These are phyloP conservation scores for Lophius piscatorius DNA, from an alignment of 2,113 vertebrate species.

Conservation along the genomic window DNA sequence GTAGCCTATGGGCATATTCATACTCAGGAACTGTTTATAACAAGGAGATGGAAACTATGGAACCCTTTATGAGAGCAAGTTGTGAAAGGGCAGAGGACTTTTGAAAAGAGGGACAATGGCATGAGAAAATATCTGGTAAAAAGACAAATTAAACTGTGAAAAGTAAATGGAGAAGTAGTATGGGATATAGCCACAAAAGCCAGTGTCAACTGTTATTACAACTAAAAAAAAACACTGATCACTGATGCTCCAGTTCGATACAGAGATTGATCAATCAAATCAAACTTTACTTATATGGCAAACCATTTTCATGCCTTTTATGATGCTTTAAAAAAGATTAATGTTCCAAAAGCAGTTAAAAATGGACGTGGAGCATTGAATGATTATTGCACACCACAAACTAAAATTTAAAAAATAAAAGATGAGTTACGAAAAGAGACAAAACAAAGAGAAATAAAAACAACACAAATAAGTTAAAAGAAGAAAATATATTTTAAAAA, in stretches of 20 bases:
- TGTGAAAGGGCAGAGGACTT: background rate
- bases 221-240: background rate
- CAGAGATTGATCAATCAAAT: conserved; percentile 22
- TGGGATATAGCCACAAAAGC: conserved; percentile 4
- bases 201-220: conserved; percentile 23
- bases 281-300: no score
- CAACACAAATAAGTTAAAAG: no score
- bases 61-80: conserved; percentile 4
- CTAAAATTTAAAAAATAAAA: no score
- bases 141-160: conserved; percentile 15
- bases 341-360: no score
- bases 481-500: no score
- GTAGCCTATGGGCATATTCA: conserved; percentile 1
- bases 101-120: background rate
- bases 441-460: no score
- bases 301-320: no score
- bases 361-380: no score
- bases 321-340: no score
- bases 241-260: conserved; percentile 9
- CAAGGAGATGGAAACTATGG: no score
- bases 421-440: no score
- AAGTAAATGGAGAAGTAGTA: background rate
- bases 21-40: conserved; percentile 1
- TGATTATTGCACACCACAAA: no score
- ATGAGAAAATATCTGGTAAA: conserved; percentile 17